Base-by-base conservation (phyloP, 2,797 vertebrate species). In the Valencia hispanica region DNA sequence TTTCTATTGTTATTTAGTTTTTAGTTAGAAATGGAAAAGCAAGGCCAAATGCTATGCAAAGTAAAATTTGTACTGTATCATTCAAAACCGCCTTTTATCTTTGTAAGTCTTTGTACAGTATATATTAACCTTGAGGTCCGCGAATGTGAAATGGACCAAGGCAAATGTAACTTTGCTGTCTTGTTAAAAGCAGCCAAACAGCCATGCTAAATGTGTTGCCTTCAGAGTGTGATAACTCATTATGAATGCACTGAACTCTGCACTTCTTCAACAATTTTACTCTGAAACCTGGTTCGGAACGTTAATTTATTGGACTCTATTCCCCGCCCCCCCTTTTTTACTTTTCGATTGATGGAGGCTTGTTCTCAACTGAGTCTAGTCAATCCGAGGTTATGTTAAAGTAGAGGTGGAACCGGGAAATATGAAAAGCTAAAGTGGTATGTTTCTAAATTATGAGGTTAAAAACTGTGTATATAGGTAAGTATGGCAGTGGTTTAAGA, bases 21-120 rank as follows among this genome's bases (percentile, higher is more conserved):
- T 83, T 22, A 55, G 79, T 83, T 70, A 77, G 82, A 75, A 75
- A 82, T 70, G 80, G 81, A 91, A 90, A 89, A 93, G 86, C 88
- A 81, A 94, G 85, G 94, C 93, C 94, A 93, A 95, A 95, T 93
- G 94, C 94, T 94, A 96, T 95, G 94, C 95, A 96, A 93, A 92
- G 86, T 79, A 90, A 88, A 78, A 76, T 83, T 86, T 87, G 61
- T 85, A 87, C 75, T 74, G 84, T 93, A 77, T 92, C 92, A 87
- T 72, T 88, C 70, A 53, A 74, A 76, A 87, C 65, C 30, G 79
- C 91, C 90, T 92, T 91, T 82, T 88, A 86, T 79, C 84, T 91
- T 86, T 91, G 55, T 89, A 89, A 87, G 78, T 81, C 73, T 80
- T 84, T 94, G 89, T 94, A 93, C 73, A 82, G 41, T 73, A 73